Conservation (phyloP, 2,888 invertebrate species). For the Oscheius sp. region DNA sequence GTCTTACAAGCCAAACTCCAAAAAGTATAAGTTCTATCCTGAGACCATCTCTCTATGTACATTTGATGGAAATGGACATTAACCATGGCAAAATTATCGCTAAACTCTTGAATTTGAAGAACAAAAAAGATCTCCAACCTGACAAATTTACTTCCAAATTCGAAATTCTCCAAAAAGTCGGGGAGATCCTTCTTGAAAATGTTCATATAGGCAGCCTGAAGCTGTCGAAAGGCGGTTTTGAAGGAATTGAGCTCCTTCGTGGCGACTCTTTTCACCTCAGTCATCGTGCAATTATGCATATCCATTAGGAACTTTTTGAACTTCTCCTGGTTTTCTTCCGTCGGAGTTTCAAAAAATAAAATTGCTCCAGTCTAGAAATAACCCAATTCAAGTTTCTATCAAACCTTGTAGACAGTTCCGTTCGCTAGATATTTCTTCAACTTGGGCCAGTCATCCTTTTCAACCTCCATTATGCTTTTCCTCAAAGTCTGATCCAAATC, state of each 20-base stretch:
- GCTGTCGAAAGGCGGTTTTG: conserved; percentile 40
- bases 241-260: conserved; percentile 49
- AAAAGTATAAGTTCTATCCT: conserved; percentile 65
- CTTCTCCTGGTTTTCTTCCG: conserved; percentile 39
- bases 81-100: conserved; percentile 69
- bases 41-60: conserved; percentile 67
- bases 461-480: conserved; percentile 57
- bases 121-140: conserved; percentile 34
- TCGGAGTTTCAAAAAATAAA: conserved; percentile 61
- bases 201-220: conserved; percentile 59
- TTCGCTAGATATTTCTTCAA: conserved; percentile 40
- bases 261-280: conserved; percentile 57
- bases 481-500: conserved; percentile 65
- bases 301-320: conserved; percentile 60
- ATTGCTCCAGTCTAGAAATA: conserved; percentile 62
- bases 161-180: conserved; percentile 66
- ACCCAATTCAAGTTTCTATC: not conserved
- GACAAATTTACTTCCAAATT: conserved; percentile 67
- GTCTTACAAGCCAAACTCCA: conserved; percentile 64
- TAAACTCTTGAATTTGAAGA: conserved; percentile 31
- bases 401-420: conserved; percentile 46
- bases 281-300: conserved; percentile 59
- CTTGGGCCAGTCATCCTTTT: conserved; percentile 49
- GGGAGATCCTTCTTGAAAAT: conserved; percentile 67
- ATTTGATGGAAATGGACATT: conserved; percentile 69